phyloP scores from a whole-genome alignment of 2,113 vertebrate species.

The Salminus brasiliensis region DNA sequence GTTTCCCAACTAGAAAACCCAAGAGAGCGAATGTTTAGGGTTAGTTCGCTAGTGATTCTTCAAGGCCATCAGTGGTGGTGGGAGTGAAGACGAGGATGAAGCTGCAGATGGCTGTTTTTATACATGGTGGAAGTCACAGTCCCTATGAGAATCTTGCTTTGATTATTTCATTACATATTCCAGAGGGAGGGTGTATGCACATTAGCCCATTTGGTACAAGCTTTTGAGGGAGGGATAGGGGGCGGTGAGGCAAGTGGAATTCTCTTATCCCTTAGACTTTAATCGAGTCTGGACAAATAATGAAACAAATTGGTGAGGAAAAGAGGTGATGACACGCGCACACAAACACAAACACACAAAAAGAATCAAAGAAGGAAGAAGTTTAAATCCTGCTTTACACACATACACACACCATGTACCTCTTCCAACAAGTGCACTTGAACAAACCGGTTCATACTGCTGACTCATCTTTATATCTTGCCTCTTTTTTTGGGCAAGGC shows the following conservation, averaged over 20 bases:
- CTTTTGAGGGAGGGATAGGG: neutral
- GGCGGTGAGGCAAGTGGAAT: too few species aligned
- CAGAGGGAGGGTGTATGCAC: neutral
- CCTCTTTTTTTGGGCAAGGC: neutral
- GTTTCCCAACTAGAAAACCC: neutral
- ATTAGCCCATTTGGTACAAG: slow-evolving; percentile 9
- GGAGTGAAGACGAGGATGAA: neutral
- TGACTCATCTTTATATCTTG: neutral
- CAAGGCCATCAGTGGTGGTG: neutral
- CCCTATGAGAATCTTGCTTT: neutral
- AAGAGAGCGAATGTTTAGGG: neutral
- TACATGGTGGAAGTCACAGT: neutral
- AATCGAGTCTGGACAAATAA: neutral
- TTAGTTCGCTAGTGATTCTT: neutral
- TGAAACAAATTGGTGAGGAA: neutral
- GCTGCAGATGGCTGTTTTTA: neutral
- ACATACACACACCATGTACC: slow-evolving; percentile 24
- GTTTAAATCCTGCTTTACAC: slow-evolving; percentile 28
- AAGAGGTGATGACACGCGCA: neutral
- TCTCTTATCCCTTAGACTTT: slow-evolving; percentile 6
- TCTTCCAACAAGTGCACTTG: slow-evolving; percentile 60
- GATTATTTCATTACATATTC: neutral
- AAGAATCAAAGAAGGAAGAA: slow-evolving; percentile 1
- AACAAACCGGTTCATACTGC: slow-evolving; percentile 23
- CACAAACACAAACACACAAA: neutral